Percentiles rank a stretch among this genome's conserved stretches.
Evolutionary conservation across 1,140 invertebrate species (phyloP).

Genomic region (Caenorhabditis latens): DNA sequence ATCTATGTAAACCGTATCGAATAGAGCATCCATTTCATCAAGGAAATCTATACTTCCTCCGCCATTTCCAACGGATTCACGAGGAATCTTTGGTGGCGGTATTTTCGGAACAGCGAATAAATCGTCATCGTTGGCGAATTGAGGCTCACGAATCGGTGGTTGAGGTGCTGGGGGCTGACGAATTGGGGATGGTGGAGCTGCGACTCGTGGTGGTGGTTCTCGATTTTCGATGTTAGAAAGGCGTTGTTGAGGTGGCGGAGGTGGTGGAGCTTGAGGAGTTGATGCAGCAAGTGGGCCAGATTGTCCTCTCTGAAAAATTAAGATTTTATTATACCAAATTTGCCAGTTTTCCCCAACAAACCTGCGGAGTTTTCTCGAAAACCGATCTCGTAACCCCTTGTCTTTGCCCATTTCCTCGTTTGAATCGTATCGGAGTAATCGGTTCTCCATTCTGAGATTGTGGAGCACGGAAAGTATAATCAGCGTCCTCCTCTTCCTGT

Average conservation of each 20-base stretch:
- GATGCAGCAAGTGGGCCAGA: not conserved
- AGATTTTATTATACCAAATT: not conserved
- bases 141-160: not conserved
- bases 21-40: not conserved
- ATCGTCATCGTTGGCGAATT: not conserved
- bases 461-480: conserved; percentile 19
- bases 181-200: not conserved
- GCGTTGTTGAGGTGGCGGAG: not conserved
- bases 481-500: not conserved
- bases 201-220: not conserved
- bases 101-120: conserved; percentile 18
- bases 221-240: not conserved
- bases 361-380: conserved; percentile 10
- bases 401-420: not conserved
- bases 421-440: conserved; percentile 35
- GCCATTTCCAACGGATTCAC: not conserved
- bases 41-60: not conserved
- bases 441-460: not conserved
- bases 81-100: not conserved
- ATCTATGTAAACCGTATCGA: conserved; percentile 14
- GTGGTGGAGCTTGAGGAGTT: not conserved
- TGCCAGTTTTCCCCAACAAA: not conserved
- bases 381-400: not conserved
- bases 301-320: conserved; percentile 11
- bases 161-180: not conserved